A percentile compares a stretch with the other conserved stretches of the same genome.
Evolutionary conservation across 2,113 vertebrate species (phyloP).

Genomic region (Pachyramphus minor): DNA sequence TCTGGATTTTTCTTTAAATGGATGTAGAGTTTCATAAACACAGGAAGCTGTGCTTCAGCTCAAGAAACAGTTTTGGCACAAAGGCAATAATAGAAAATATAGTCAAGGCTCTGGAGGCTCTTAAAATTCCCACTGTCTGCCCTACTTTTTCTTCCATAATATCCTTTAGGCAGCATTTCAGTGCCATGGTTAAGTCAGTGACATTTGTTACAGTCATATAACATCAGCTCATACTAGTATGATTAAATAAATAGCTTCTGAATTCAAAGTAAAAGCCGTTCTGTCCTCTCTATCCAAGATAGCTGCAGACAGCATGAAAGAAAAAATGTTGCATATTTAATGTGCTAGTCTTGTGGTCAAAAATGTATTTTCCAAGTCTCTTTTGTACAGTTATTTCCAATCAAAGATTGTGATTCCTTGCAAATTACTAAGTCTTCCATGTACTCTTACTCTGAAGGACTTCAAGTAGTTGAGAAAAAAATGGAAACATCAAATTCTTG

Average conservation of each 20-base stretch:
- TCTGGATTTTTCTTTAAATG: not conserved
- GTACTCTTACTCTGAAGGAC: not conserved
- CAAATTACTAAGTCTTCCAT: not conserved
- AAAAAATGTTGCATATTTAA: not conserved
- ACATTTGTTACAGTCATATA: conserved; percentile 42
- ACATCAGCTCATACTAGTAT: not conserved
- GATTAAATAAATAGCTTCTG: conserved; percentile 27
- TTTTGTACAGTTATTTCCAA: not conserved
- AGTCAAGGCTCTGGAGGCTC: not conserved
- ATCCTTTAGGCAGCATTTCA: conserved; percentile 38
- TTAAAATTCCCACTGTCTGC: not conserved
- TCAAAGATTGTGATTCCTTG: not conserved
- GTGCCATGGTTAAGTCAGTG: not conserved
- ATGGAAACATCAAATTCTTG: not conserved
- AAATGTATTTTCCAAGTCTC: not conserved
- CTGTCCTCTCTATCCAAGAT: not conserved
- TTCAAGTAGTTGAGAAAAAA: not conserved
- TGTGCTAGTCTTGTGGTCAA: not conserved
- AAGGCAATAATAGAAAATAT: not conserved
- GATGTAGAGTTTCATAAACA: not conserved
- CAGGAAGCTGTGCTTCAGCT: not conserved
- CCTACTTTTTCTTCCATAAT: conserved; percentile 19
- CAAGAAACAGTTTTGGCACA: not conserved
- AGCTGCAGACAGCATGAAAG: not conserved
- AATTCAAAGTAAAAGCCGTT: not conserved